Conservation (phyloP, 2,113 vertebrate species). For the Coturnix japonica region DNA sequence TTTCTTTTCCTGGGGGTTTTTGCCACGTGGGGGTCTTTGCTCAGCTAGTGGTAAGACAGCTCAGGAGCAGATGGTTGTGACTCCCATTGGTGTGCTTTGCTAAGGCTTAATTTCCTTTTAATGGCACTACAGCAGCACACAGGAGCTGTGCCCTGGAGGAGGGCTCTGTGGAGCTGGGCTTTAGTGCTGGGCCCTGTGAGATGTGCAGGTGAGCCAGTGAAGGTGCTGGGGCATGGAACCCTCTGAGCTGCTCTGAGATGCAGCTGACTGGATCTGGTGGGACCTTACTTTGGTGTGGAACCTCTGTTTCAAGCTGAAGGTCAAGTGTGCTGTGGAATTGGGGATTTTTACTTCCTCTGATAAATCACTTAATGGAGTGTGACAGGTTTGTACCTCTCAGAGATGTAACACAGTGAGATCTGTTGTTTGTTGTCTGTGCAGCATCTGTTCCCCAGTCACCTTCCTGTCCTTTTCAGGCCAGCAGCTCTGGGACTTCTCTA, state of each 20-base stretch:
- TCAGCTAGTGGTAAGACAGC: not conserved
- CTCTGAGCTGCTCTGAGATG: not conserved
- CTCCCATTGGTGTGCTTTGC: not conserved
- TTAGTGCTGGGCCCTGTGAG: not conserved
- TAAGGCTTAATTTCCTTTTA: not conserved
- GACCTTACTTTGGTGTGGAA: not conserved
- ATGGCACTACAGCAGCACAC: fast-evolving
- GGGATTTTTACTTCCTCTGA: not conserved
- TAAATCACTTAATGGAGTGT: not conserved
- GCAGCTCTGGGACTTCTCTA: not conserved
- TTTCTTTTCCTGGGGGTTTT: no score
- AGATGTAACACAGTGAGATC: not conserved
- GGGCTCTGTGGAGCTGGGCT: not conserved
- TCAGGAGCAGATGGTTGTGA: not conserved
- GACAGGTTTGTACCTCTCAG: not conserved
- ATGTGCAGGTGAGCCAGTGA: not conserved
- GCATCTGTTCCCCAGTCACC: fast-evolving
- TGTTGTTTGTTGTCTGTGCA: not conserved
- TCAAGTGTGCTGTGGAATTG: not conserved
- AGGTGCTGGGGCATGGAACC: not conserved
- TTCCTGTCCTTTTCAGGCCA: not conserved
- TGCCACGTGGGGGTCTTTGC: not conserved
- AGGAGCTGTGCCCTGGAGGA: not conserved
- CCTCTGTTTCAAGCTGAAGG: not conserved
- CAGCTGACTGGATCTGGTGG: not conserved